A percentile compares a stretch with the other conserved stretches of the same genome.
phyloP scores from a whole-genome alignment of 2,888 invertebrate genomes.

The Ypsolopha scabrella region DNA sequence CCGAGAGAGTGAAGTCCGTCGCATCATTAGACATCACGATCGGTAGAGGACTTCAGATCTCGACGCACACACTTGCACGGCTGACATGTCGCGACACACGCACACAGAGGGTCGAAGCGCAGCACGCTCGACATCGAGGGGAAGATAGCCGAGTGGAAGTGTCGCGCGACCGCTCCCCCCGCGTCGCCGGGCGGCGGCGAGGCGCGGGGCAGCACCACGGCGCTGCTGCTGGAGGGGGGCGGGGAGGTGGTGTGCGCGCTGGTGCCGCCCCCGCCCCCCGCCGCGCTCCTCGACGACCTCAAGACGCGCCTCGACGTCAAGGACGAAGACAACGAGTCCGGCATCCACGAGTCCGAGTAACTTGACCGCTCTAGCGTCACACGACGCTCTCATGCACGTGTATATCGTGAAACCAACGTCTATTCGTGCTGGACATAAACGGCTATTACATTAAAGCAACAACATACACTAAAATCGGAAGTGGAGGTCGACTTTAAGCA shows the following conservation, averaged over 20 bases:
- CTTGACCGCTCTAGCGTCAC: slow-evolving; percentile 1
- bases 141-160: slow-evolving; percentile 61
- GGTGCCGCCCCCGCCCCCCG: slow-evolving; percentile 34
- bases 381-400: no score
- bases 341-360: slow-evolving; percentile 60
- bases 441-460: no score
- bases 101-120: slow-evolving; percentile 54
- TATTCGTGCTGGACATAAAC: no score
- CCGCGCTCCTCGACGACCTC: slow-evolving; percentile 52
- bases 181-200: slow-evolving; percentile 9
- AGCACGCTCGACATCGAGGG: slow-evolving; percentile 67
- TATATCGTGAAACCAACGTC: no score
- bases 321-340: slow-evolving; percentile 61
- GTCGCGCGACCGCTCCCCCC: slow-evolving; percentile 26
- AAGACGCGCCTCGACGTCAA: slow-evolving; percentile 52
- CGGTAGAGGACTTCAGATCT: not conserved
- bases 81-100: not conserved
- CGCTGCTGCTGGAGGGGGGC: slow-evolving; percentile 7
- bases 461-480: no score
- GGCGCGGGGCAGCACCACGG: slow-evolving; percentile 11
- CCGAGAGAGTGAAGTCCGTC: no score
- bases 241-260: slow-evolving; percentile 43
- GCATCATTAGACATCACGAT: no score
- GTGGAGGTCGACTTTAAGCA: no score
- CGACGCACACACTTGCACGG: not conserved